Base-by-base conservation (phyloP, 2,888 invertebrate species). In the Ectemnius cavifrons region DNA sequence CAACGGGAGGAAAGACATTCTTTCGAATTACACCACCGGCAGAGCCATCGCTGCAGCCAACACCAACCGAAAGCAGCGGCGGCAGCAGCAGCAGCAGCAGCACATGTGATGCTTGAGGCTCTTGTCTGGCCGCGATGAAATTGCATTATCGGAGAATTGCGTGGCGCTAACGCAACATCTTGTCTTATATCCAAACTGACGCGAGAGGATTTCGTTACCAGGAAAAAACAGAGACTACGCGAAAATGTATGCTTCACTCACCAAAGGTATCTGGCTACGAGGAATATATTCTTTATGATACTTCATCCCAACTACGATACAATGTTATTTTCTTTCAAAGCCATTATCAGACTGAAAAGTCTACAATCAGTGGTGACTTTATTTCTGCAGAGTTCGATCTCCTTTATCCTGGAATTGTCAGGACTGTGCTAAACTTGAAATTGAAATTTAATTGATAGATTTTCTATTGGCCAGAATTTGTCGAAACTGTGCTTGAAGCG, bases 401-500 rank as follows among this genome's bases (percentile, higher is more conserved):
- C 8, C 37, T 8, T 37, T 37, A 8, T 78, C 74, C 65, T 76
- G 80, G 78, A 80, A 74, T 72, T 73, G 78, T 76, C 81, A 78
- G 46, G 70, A 67, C 64, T 68, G 71, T 66, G 73, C 72, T 62
- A 66, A 74, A 80, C 74, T 71, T 72, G 74, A 77, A 77, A 79
- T 79, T 74, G 77, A 69, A 67, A 67, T 68, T 71, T 76, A 71
- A 67, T 73, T 71, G 66, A 58, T 52, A 60, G 69, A 49, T 37
- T 37, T 8, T 0, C 37, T 37, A 6, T 37, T 11, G 23, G 23
- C 58, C 18, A 52, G 20, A 75, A 82, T 83, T 83, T 78, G 73
- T 70, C 73, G 60, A 83, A 77, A 73, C 73, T 73, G 68, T 79
- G 83, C 83, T 75, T 79, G 79, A 82, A 82, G 58, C 73, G 73